phyloP scores from a whole-genome alignment of 2,888 invertebrate species.

The Trichacis sp. region DNA sequence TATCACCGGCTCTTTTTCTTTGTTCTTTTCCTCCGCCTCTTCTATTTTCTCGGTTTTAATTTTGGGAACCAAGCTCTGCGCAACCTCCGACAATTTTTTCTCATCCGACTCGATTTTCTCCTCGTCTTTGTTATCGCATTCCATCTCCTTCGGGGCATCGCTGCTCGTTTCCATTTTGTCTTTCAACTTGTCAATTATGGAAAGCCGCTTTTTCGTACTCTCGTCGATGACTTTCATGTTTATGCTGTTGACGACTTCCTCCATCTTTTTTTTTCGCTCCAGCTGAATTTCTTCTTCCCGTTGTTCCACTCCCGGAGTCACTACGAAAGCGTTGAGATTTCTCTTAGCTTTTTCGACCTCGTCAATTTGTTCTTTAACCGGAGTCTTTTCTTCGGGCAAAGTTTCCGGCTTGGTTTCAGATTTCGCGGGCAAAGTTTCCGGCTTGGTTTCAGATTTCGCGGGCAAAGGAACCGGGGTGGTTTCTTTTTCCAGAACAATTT shows the following conservation, averaged over 20 bases:
- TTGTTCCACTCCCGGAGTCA: constrained; percentile 65
- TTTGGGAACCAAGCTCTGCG: neutral
- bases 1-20: no score
- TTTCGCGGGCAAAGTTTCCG: no score
- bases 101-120: constrained; percentile 18
- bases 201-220: constrained; percentile 56
- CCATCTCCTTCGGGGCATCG: neutral
- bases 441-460: no score
- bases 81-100: no score
- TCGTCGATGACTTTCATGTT: constrained; percentile 55
- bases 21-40: constrained; percentile 28
- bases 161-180: constrained; percentile 60
- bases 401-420: no score
- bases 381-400: neutral
- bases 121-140: neutral
- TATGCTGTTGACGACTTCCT: constrained; percentile 66
- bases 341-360: constrained; percentile 32
- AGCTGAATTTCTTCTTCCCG: constrained; percentile 70
- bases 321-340: constrained; percentile 64
- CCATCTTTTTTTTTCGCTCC: constrained; percentile 70
- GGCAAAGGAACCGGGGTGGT: no score
- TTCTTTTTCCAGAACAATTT: no score
- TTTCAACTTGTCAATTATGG: constrained; percentile 62
- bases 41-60: constrained; percentile 18
- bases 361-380: no score